A percentile compares a stretch with the other conserved stretches of the same genome.
These are phyloP conservation scores for Sipunculus nudus DNA, from an alignment of 2,888 invertebrate genomes.

Conservation along the genomic window DNA sequence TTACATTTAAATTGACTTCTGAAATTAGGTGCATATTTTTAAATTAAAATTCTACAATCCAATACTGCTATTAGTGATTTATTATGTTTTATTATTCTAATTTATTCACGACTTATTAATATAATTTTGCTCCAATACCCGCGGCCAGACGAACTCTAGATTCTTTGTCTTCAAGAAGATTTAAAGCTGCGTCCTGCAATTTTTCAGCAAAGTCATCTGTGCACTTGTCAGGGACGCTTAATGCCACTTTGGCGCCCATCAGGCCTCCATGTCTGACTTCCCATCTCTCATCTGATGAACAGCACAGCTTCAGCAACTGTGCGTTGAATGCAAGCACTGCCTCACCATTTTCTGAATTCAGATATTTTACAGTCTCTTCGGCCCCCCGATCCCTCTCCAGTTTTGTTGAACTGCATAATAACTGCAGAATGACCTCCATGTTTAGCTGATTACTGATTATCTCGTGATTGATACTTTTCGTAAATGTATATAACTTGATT, in stretches of 20 bases:
- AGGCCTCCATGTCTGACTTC: constrained; percentile 67
- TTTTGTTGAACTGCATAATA: constrained; percentile 58
- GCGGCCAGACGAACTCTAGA: constrained; percentile 67
- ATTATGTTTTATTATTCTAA: neutral
- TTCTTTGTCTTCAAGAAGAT: constrained; percentile 65
- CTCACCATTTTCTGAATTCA: constrained; percentile 26
- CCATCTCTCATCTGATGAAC: constrained; percentile 58
- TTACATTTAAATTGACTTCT: no score
- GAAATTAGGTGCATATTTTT: no score
- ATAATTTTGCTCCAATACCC: constrained; percentile 49
- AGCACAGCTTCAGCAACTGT: constrained; percentile 43
- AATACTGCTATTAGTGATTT: no score
- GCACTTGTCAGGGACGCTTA: constrained; percentile 38
- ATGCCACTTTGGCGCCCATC: constrained; percentile 64
- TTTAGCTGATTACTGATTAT: no score
- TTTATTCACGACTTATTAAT: neutral
- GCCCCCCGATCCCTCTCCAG: constrained; percentile 63
- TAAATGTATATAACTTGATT: no score
- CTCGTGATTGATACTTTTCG: no score
- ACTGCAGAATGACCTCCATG: constrained; percentile 13
- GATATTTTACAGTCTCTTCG: constrained; percentile 41
- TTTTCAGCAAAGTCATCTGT: constrained; percentile 53
- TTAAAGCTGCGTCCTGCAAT: constrained; percentile 52
- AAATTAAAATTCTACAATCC: no score
- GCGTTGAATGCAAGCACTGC: constrained; percentile 45